These are phyloP conservation scores for Heterohyrax brucei DNA, from an alignment of 2,797 vertebrate genomes.

Conservation along the genomic window DNA sequence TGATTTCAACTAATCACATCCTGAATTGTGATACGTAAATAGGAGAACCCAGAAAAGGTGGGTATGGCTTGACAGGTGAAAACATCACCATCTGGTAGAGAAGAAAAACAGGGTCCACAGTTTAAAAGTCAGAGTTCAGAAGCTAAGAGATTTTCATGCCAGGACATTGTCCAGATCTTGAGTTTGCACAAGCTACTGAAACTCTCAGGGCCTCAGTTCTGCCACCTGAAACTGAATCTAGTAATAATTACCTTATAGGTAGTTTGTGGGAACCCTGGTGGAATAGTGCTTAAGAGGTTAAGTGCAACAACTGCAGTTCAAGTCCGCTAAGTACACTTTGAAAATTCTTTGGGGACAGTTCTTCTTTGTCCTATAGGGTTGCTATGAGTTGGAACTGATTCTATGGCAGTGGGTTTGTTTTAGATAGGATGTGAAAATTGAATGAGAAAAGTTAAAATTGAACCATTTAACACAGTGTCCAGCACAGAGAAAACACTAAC, in stretches of 20 bases:
- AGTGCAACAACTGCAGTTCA: too few species aligned
- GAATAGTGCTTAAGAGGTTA: too few species aligned
- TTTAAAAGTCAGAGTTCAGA: not conserved
- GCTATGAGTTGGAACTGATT: too few species aligned
- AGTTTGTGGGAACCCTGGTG: too few species aligned
- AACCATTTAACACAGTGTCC: not conserved
- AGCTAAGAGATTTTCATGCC: not conserved
- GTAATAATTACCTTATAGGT: not conserved
- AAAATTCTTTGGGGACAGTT: too few species aligned
- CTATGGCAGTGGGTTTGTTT: too few species aligned
- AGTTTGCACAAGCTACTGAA: not conserved
- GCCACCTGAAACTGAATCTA: not conserved
- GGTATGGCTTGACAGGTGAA: not conserved
- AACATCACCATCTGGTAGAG: not conserved
- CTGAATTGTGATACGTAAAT: slow-evolving; percentile 22
- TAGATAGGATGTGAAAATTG: not conserved
- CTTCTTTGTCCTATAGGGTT: too few species aligned
- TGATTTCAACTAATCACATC: slow-evolving; percentile 17
- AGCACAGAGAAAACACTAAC: not conserved
- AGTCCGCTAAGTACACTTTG: too few species aligned
- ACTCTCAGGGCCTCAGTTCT: not conserved
- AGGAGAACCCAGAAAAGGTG: not conserved
- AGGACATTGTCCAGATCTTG: not conserved
- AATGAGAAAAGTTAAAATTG: not conserved
- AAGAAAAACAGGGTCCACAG: not conserved